These are phyloP conservation scores for Nesogale talazaci DNA, from an alignment of 2,113 vertebrate species.

Conservation along the genomic window DNA sequence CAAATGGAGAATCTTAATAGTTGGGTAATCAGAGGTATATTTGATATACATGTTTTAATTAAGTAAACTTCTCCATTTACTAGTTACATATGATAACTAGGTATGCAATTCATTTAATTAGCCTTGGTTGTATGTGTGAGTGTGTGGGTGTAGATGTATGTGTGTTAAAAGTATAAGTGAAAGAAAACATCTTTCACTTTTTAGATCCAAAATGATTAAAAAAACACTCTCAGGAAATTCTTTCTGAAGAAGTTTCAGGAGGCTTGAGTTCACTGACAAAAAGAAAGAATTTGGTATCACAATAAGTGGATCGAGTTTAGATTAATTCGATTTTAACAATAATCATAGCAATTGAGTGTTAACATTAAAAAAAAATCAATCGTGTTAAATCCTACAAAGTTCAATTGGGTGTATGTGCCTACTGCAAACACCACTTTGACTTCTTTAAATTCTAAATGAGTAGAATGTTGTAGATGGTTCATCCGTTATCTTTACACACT, in stretches of 20 bases:
- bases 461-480: conserved; percentile 83
- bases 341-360: conserved; percentile 47
- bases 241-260: conserved; percentile 28
- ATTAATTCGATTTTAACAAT: conserved; percentile 38
- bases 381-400: conserved; percentile 72
- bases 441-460: conserved; percentile 86
- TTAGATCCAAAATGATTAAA: conserved; percentile 33
- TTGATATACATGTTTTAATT: neutral
- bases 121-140: neutral
- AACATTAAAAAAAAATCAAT: conserved; percentile 48
- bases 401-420: conserved; percentile 69
- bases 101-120: conserved; percentile 3
- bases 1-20: neutral
- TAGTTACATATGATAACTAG: neutral
- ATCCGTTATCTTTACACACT: conserved; percentile 83
- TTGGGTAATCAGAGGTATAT: neutral
- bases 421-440: conserved; percentile 82
- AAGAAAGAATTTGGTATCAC: neutral
- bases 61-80: neutral
- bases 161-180: conserved; percentile 27
- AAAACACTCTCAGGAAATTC: conserved; percentile 42
- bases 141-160: too few species aligned
- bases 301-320: conserved; percentile 18
- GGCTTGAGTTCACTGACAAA: conserved; percentile 44
- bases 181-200: conserved; percentile 1